These are phyloP conservation scores for Australoheros facetus DNA, from an alignment of 2,797 vertebrate species.

Conservation along the genomic window DNA sequence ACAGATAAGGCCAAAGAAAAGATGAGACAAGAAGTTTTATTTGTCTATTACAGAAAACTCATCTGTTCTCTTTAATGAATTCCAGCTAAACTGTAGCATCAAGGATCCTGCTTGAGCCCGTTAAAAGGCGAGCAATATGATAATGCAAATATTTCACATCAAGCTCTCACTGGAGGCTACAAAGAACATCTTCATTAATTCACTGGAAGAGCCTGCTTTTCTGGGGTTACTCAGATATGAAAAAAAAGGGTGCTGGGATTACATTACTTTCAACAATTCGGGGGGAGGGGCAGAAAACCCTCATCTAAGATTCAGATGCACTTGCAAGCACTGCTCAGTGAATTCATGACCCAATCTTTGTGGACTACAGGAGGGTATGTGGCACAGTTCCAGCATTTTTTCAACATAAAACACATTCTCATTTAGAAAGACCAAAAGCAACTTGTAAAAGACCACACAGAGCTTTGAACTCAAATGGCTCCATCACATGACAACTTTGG, in stretches of 20 bases:
- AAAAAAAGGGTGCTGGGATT: conserved; percentile 51
- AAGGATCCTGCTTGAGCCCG: conserved; percentile 15
- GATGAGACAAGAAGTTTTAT: conserved; percentile 3
- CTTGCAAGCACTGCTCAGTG: conserved; percentile 49
- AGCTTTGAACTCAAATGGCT: conserved; percentile 52
- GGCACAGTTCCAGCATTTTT: conserved; percentile 43
- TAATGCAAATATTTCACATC: conserved; percentile 66
- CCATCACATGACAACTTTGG: conserved; percentile 25
- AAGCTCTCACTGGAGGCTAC: conserved; percentile 52
- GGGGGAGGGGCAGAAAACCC: background rate
- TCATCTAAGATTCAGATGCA: conserved; percentile 60
- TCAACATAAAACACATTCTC: conserved; percentile 35
- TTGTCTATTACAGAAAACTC: conserved; percentile 19
- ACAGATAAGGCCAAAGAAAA: background rate
- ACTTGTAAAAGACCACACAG: conserved; percentile 35
- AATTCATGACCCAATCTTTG: conserved; percentile 65
- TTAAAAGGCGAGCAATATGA: conserved; percentile 45
- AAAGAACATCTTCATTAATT: conserved; percentile 70
- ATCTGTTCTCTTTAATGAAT: conserved; percentile 22
- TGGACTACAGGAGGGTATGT: conserved; percentile 44
- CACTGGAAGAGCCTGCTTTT: conserved; percentile 50
- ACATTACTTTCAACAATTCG: conserved; percentile 52
- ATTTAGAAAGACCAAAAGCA: conserved; percentile 61
- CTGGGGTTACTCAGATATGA: conserved; percentile 48
- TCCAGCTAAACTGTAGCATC: background rate